Base-by-base conservation (phyloP, 1,140 invertebrate species). In the Aphis craccivora region DNA sequence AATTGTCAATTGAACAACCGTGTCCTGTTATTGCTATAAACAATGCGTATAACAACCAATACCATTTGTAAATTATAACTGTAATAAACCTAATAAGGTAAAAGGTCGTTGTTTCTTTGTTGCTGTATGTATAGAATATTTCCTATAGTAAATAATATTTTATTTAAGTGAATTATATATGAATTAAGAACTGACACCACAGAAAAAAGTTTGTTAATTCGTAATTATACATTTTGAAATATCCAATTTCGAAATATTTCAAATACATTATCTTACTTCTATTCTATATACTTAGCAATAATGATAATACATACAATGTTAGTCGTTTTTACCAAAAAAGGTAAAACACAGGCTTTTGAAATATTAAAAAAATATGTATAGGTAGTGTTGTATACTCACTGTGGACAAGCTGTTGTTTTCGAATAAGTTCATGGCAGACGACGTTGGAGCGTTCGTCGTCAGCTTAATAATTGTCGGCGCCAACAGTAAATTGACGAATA, bases 401-500 rank as follows among this genome's bases (percentile, higher is more conserved):
- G 87, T 89, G 23, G 87, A n/a, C 8, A 89, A 89, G 48, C 48
- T 89, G 87, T 35, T 3, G n/a, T 55, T 89, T 53, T 89, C 87
- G 20, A 89, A 89, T 8, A 89, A n/a, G 18, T 53, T 89, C 87
- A 51, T 53, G n/a, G 35, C 30, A 20, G 3, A 37, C 87, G 23
- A 25, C 20, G n/a, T 89, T 23, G 48, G 87, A 35, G 48, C 3
- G 45, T 53, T 51, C 9, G 48, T 23, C 18, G 87, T 89, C 45
- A 51, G 2, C 87, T n/a, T 37, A 35, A 88, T 22, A 20, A 88
- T 53, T 37, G 35, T 37, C 35, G 48, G 48, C 8, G 51, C 20
- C 35, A 89, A 43, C 45, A 89, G 1, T 1, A 89, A 8, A 55
- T 89, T 37, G 22, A 53, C 45, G 18, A 87, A 87, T 45, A 48